Base-by-base conservation (phyloP, 1,140 invertebrate species). In the Pararge aegeria region DNA sequence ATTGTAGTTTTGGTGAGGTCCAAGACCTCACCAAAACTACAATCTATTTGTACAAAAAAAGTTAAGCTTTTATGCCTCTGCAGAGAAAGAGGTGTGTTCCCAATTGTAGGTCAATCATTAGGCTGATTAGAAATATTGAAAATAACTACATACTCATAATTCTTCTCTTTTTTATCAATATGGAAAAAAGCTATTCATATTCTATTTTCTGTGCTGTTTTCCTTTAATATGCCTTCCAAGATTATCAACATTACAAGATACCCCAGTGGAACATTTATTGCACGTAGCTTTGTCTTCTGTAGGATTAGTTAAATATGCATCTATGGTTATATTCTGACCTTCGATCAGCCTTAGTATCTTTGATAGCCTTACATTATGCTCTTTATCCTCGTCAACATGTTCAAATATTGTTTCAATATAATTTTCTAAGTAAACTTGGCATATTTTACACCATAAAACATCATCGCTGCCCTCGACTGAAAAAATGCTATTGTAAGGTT, bases 401-500 rank as follows among this genome's bases (percentile, higher is more conserved):
- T 76, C 60, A 65, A 76, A 66, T 54, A 79, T 79, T 15, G 61
- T 55, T 67, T 79, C 76, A 21, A 76, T 66, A 46, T 71, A 68
- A 34, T 71, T 71, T 50, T 65, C 62, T 53, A 72, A 66, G 19
- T 65, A 72, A 21, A 61, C 13, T 44, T 63, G 66, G 37, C 66
- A 72, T 16, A 72, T 68, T 40, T 77, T 77, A 50, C 73, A 79
- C 73, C 71, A 76, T 16, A 79, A 57, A 21, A 69, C 65, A 38
- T 72, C 57, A 59, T 64, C 38, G 40, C 18, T 64, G 3, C 55
- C 66, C 51, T 70, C 62, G 6, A 78, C 69, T 19, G 73, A 74
- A 48, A 78, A 74, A 55, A 78, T 78, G 12, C 68, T 73, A 69
- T 78, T 78, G 6, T 61, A 69, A 20, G 71, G 66, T 60, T 76